Evolutionary conservation across 1,140 invertebrate genomes (phyloP), one percentile per base, ranked within the genome.

Genomic region (Colletes latitarsis): DNA sequence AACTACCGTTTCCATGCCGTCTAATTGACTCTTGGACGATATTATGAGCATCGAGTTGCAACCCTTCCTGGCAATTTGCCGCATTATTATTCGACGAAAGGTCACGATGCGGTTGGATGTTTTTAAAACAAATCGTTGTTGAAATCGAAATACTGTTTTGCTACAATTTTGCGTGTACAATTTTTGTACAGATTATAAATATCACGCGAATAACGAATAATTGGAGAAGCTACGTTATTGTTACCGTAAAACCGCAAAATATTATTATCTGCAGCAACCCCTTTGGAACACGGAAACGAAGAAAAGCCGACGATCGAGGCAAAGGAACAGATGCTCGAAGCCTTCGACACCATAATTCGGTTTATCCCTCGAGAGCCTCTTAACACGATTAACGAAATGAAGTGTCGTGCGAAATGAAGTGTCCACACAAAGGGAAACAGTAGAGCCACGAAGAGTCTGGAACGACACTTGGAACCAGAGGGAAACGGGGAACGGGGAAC

Each of bases 321-420:
- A 21, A 60, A 10, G 14, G 19, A 60, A 30, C 62, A 55, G 43
- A n/a, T 62, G 52, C 43, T 68, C 41, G 21, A 15, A 52, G 43
- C 55, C n/a, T 60, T 68, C 14, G 63, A 75, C 72, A n/a, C 19
- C 39, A 58, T 81, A 75, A 81, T 81, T 75, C 64, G 41, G 71
- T 81, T 75, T 62, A 77, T 58, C 75, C 75, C 5, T 60, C 1
- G 14, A 10, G 49, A 58, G 62, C 1, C 39, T 63, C 57, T 68
- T 81, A 82, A 77, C 39, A 64, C 60, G 74, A 71, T 82, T 68
- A 78, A 2, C 19, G 4, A 60, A 63, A 67, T 72, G 72, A 30
- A 3, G 55, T 17, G 39, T 17, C 19, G 15, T 10, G 62, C 62
- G 49, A 30, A 64, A 58, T 12, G 53, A 60, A 66, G 63, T 46